These are phyloP conservation scores for Mesitornis unicolor DNA, from an alignment of 2,113 vertebrate genomes.

Conservation along the genomic window DNA sequence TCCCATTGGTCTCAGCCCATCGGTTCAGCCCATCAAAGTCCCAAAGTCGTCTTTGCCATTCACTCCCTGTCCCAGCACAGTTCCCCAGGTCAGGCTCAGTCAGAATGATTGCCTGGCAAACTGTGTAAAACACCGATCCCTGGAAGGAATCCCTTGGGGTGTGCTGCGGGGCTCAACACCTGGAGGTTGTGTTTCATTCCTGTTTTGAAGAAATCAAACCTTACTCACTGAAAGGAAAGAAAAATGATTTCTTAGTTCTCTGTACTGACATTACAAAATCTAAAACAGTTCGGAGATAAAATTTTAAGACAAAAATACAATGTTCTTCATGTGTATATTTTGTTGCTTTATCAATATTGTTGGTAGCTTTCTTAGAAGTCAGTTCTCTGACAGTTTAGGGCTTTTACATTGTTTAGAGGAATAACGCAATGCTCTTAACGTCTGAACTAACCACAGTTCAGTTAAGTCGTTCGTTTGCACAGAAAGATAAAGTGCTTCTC, in stretches of 20 bases:
- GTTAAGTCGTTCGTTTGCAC: slow-evolving; percentile 35
- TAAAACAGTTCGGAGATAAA: neutral
- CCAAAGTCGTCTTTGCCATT: neutral
- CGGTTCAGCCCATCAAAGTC: too few species aligned
- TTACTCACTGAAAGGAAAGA: neutral
- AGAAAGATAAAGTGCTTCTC: slow-evolving; percentile 19
- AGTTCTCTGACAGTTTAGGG: neutral
- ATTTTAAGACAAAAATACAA: neutral
- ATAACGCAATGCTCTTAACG: slow-evolving; percentile 49
- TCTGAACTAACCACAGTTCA: slow-evolving; percentile 32
- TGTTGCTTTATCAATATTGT: neutral
- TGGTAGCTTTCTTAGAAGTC: neutral
- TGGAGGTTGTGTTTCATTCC: neutral
- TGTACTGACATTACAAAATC: neutral
- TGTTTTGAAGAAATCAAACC: neutral
- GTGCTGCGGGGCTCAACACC: neutral
- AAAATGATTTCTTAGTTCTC: neutral
- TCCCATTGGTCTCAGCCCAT: too few species aligned
- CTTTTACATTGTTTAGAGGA: slow-evolving; percentile 48
- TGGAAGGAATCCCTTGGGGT: neutral
- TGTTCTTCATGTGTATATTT: neutral
- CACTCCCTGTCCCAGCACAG: neutral
- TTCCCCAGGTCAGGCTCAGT: neutral
- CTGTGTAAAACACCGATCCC: neutral
- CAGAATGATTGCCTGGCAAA: neutral